A percentile compares a stretch with the other conserved stretches of the same genome.
Evolutionary conservation across 2,888 invertebrate species (phyloP).

Genomic region (Diaperis boleti): DNA sequence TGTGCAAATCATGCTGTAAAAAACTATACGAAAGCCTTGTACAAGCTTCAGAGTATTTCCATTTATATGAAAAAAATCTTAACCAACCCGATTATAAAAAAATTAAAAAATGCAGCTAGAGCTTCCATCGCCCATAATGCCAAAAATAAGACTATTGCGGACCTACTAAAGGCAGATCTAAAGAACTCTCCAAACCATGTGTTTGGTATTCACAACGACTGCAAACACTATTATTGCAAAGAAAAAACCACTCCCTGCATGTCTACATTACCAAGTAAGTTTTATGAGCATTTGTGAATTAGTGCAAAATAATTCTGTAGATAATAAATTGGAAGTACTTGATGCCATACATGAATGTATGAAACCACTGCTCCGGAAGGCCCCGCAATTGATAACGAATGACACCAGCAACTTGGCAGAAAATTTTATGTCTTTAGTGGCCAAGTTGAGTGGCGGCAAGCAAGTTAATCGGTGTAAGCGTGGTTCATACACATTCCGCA

Average conservation of each 20-base stretch:
- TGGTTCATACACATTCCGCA: slow-evolving; percentile 4
- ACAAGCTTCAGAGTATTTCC: background rate
- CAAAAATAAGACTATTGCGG: slow-evolving; percentile 40
- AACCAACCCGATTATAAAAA: background rate
- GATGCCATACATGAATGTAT: slow-evolving; percentile 10
- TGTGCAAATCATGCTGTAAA: slow-evolving; percentile 49
- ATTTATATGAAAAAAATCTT: background rate
- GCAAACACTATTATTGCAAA: slow-evolving; percentile 14
- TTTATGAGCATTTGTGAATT: no score
- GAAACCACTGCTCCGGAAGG: slow-evolving; percentile 11
- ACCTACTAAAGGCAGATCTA: slow-evolving; percentile 2
- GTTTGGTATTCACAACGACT: slow-evolving; percentile 9
- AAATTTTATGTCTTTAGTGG: slow-evolving; percentile 21
- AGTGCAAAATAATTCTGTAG: no score
- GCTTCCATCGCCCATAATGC: slow-evolving; percentile 3
- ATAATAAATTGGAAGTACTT: background rate
- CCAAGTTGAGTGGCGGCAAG: slow-evolving; percentile 14
- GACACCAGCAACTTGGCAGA: slow-evolving; percentile 17
- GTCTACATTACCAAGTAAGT: no score
- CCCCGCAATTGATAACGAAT: slow-evolving; percentile 7
- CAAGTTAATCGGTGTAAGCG: no score
- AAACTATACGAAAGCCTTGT: slow-evolving; percentile 41
- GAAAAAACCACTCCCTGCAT: background rate
- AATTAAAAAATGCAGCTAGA: slow-evolving; percentile 7
- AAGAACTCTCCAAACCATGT: slow-evolving; percentile 11